Percentiles rank a stretch among this genome's conserved stretches.
Evolutionary conservation across 2,888 invertebrate species (phyloP).

Genomic region (Gerris lacustris): DNA sequence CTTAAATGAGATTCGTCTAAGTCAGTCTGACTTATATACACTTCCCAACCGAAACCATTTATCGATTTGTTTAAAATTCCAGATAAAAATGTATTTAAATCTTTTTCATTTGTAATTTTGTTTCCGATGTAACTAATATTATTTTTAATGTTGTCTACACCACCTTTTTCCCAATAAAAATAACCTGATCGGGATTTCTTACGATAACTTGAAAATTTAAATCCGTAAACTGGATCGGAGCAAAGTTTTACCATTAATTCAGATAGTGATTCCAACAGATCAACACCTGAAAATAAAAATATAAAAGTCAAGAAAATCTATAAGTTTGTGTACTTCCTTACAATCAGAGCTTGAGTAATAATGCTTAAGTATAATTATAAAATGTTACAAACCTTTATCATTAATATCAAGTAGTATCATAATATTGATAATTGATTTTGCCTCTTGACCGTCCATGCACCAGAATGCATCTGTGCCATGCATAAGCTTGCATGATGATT

Average conservation of each 20-base stretch:
- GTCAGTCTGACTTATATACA: slow-evolving; percentile 27
- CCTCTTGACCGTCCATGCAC: slow-evolving; percentile 41
- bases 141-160: slow-evolving; percentile 37
- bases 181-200: slow-evolving; percentile 40
- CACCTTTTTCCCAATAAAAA: slow-evolving; percentile 41
- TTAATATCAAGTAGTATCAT: slow-evolving; percentile 38
- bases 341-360: too few species aligned
- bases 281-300: slow-evolving; percentile 19
- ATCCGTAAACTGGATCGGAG: slow-evolving; percentile 27
- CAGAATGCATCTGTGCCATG: slow-evolving; percentile 45
- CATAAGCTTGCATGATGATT: slow-evolving; percentile 33
- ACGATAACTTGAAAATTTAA: slow-evolving; percentile 40
- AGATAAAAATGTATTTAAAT: not conserved
- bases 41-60: slow-evolving; percentile 41
- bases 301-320: too few species aligned
- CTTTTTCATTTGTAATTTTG: slow-evolving; percentile 32
- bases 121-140: slow-evolving; percentile 39
- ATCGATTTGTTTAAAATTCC: not conserved
- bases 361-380: too few species aligned
- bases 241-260: slow-evolving; percentile 21
- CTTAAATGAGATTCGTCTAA: slow-evolving; percentile 30
- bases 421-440: slow-evolving; percentile 42
- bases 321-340: too few species aligned
- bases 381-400: not conserved
- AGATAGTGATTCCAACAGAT: slow-evolving; percentile 20